These are phyloP conservation scores for Drosophila carrolli DNA, from an alignment of 1,140 invertebrate species.

Conservation along the genomic window DNA sequence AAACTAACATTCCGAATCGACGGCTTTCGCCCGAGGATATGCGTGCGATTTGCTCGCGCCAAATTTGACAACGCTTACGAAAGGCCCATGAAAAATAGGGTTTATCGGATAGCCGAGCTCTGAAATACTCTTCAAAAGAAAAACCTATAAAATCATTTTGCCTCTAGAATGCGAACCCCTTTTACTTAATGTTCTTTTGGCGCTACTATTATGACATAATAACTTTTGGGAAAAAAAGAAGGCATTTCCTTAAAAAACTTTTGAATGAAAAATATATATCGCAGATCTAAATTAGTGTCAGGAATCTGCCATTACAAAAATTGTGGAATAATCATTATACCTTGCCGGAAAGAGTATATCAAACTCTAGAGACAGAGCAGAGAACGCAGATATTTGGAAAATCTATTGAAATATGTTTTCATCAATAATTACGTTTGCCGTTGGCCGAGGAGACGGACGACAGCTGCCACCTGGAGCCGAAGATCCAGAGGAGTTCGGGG, in stretches of 20 bases:
- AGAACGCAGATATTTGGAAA: constrained; percentile 6
- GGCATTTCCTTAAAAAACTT: not conserved
- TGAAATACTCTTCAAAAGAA: not conserved
- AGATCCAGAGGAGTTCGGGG: constrained; percentile 2
- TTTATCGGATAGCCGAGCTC: constrained; percentile 12
- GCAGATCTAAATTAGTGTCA: not conserved
- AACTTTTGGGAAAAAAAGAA: too few relatives aligned
- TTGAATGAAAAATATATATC: not conserved
- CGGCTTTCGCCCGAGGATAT: constrained; percentile 50
- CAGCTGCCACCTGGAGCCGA: constrained; percentile 33
- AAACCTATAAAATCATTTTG: too few relatives aligned
- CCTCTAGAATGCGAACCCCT: too few relatives aligned
- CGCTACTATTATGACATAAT: too few relatives aligned
- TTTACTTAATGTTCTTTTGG: too few relatives aligned
- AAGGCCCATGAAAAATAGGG: not conserved
- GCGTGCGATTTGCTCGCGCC: constrained; percentile 61
- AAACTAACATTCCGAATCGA: constrained; percentile 20
- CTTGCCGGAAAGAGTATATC: not conserved
- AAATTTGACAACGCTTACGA: constrained; percentile 72
- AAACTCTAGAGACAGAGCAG: not conserved
- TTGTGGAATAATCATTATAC: not conserved
- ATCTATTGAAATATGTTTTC: constrained; percentile 57
- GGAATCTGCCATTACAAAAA: not conserved
- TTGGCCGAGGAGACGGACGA: constrained; percentile 46
- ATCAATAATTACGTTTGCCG: constrained; percentile 78